phyloP scores from a whole-genome alignment of 2,888 invertebrate species.

The Lasioglossum leucozonium region DNA sequence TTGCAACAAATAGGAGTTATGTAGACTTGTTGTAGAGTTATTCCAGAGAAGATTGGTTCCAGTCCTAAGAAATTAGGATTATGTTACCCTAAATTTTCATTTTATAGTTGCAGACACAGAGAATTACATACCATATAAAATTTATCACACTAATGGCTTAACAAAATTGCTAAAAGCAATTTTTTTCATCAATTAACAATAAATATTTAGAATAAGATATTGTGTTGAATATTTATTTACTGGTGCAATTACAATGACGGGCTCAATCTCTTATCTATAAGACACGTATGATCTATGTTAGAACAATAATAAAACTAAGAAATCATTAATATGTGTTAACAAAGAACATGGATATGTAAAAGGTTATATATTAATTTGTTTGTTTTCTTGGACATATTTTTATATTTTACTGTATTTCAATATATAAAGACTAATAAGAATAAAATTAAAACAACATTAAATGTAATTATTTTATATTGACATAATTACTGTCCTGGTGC shows the following conservation, averaged over 20 bases:
- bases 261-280: background rate
- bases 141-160: no score
- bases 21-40: no score
- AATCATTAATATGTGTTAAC: background rate
- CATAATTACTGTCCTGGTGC: constrained; percentile 86
- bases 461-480: constrained; percentile 47
- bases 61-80: no score
- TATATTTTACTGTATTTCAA: background rate
- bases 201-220: no score
- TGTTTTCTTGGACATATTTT: background rate
- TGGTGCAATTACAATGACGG: no score
- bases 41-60: no score
- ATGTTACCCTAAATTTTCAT: no score
- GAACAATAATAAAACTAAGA: background rate
- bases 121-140: no score
- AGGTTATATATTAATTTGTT: background rate
- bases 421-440: background rate
- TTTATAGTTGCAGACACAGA: no score
- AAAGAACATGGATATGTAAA: background rate
- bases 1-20: no score
- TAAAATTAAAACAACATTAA: background rate
- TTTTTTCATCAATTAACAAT: no score
- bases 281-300: background rate
- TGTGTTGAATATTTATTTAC: background rate
- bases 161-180: no score